Evolutionary conservation across 2,113 vertebrate genomes (phyloP), one percentile per base, ranked within the genome.

Genomic region (Cynoglossus semilaevis): DNA sequence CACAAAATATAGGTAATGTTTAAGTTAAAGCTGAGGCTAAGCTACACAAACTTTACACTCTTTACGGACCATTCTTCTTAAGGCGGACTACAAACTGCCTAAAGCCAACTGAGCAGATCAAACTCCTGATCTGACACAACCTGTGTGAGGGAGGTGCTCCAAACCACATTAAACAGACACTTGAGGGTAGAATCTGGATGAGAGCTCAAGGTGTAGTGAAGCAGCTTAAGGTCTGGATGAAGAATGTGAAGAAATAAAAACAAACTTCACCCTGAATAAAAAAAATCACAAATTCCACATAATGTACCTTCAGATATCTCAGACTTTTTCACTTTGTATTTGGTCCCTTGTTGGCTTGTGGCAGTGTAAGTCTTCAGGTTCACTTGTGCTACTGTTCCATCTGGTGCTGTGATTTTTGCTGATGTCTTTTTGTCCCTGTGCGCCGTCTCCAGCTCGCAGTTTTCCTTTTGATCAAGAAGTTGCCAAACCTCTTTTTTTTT

Each of bases 361-460:
- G 76, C 84, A 29, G 75, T 48, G 12, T 10, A 0, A 15, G 19
- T 6, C 7, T 0, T 77, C 22, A 82, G 9, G 60, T 88, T 78
- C 11, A 82, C 46, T 0, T 3, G 58, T 8, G 79, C 5, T 13
- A 0, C 17, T 15, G 0, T 37, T 37, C 44, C 17, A 3, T 60
- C 44, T 11, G 52, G 17, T 0, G 0, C 50, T 3, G 7, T 35
- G 0, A 80, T 5, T 0, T 73, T 58, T 15, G 19, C 10, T 2
- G 4, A 79, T 7, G 55, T 36, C 11, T 34, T 1, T 0, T 51
- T 16, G 0, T 0, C 34, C 3, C 1, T 0, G 7, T 44, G n/a
- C 34, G 68, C 66, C 1, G 56, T 12, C 58, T 88, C 86, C 57
- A 88, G 63, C 7, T 61, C 1, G 40, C 61, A 80, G 76, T 88